Percentiles rank a stretch among this genome's conserved stretches.
Evolutionary conservation across 2,113 vertebrate species (phyloP).

Genomic region (Brachypodius melanocephalos): DNA sequence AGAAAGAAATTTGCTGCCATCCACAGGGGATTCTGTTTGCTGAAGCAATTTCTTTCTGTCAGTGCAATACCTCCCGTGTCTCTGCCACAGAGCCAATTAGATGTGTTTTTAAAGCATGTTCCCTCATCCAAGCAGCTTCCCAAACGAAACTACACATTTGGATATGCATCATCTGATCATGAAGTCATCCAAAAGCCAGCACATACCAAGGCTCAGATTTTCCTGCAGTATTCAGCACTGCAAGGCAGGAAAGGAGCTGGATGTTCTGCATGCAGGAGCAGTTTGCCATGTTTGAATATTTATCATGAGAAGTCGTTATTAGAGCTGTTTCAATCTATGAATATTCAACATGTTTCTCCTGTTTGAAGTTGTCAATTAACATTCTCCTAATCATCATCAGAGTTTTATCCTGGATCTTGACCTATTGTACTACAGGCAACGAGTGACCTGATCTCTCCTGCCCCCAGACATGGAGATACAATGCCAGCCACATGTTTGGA

Average conservation of each 20-base stretch:
- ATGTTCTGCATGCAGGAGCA: background rate
- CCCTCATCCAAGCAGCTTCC: background rate
- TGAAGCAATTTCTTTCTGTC: background rate
- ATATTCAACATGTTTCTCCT: background rate
- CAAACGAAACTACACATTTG: constrained; percentile 1
- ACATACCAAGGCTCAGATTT: background rate
- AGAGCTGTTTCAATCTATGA: background rate
- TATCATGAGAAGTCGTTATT: background rate
- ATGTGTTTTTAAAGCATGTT: background rate
- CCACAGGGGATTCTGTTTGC: constrained; percentile 32
- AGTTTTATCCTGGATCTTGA: background rate
- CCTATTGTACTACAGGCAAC: background rate
- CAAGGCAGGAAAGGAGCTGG: background rate
- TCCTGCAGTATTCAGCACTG: background rate
- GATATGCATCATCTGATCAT: background rate
- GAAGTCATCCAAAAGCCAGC: background rate
- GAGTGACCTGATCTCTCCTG: background rate
- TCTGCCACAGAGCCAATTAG: background rate
- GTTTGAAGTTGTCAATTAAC: constrained; percentile 9
- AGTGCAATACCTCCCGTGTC: background rate
- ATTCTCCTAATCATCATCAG: constrained; percentile 1
- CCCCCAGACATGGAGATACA: background rate
- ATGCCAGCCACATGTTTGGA: background rate
- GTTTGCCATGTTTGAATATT: background rate
- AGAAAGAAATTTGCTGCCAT: constrained; percentile 57